A percentile compares a stretch with the other conserved stretches of the same genome.
phyloP scores from a whole-genome alignment of 1,140 invertebrate species.

The Wasmannia auropunctata region DNA sequence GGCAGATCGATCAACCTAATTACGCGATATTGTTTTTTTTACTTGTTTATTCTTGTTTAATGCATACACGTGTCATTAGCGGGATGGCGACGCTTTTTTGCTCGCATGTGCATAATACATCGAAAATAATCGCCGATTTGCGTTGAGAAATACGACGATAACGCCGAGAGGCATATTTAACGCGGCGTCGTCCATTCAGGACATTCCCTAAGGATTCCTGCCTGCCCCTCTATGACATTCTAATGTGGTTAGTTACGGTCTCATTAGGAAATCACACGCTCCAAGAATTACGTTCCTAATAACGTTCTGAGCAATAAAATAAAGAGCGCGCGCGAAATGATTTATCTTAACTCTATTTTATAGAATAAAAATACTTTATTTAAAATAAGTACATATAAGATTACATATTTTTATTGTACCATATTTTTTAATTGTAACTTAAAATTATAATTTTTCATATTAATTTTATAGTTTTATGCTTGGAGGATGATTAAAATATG shows the following conservation, averaged over 20 bases:
- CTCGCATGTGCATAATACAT: neutral
- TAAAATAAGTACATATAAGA: neutral
- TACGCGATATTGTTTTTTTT: constrained; percentile 23
- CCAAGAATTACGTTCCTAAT: constrained; percentile 1
- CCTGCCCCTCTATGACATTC: neutral
- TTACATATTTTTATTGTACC: neutral
- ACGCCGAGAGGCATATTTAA: constrained; percentile 40
- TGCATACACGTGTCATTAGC: constrained; percentile 51
- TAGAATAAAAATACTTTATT: neutral
- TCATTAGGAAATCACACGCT: constrained; percentile 34
- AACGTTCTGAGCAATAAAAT: neutral
- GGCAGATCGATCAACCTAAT: constrained; percentile 40
- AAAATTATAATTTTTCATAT: neutral
- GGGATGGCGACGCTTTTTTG: constrained; percentile 2
- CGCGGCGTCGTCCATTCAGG: constrained; percentile 31
- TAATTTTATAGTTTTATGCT: neutral
- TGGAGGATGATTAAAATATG: neutral
- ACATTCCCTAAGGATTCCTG: constrained; percentile 1
- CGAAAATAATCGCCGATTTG: constrained; percentile 49
- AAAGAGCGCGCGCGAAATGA: neutral
- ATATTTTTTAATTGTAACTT: neutral
- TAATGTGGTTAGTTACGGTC: constrained; percentile 37
- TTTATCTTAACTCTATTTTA: neutral
- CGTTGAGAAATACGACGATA: constrained; percentile 54
- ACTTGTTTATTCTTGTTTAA: constrained; percentile 33